Percentiles rank a stretch among this genome's conserved stretches.
Conservation (phyloP, 2,797 vertebrate species). For the Podarcis lilfordi region DNA sequence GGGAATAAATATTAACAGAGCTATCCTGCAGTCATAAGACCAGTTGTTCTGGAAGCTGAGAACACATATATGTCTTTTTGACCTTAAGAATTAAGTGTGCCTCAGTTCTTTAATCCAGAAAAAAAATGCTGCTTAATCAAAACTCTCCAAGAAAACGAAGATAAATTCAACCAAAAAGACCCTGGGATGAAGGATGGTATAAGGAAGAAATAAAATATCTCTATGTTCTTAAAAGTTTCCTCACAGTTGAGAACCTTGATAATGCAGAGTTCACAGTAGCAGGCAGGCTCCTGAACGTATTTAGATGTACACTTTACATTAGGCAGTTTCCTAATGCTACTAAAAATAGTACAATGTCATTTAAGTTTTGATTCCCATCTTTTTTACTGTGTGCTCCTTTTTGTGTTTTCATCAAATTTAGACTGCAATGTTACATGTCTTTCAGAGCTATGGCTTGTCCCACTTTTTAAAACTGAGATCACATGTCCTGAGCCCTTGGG, state of each 20-base stretch:
- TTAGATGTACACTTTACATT: too few species aligned
- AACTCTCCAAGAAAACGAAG: background rate
- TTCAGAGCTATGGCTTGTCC: background rate
- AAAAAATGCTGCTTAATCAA: background rate
- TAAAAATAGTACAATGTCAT: background rate
- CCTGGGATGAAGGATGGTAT: too few species aligned
- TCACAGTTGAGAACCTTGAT: too few species aligned
- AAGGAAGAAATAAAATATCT: too few species aligned
- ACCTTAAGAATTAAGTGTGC: background rate
- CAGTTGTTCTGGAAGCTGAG: background rate
- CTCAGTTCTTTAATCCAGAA: background rate
- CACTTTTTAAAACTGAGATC: background rate
- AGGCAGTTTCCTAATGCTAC: background rate
- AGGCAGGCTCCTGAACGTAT: too few species aligned
- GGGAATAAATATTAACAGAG: background rate
- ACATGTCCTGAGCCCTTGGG: background rate
- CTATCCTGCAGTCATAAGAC: background rate
- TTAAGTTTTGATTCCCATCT: background rate
- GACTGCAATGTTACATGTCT: background rate
- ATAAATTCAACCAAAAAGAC: background rate
- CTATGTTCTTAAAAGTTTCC: too few species aligned
- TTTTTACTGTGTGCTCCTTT: background rate
- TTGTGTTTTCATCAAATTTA: background rate
- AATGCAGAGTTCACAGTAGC: too few species aligned
- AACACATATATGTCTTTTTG: background rate